A percentile compares a stretch with the other conserved stretches of the same genome.
phyloP scores from a whole-genome alignment of 2,113 vertebrate species.

The Centropristis striata region DNA sequence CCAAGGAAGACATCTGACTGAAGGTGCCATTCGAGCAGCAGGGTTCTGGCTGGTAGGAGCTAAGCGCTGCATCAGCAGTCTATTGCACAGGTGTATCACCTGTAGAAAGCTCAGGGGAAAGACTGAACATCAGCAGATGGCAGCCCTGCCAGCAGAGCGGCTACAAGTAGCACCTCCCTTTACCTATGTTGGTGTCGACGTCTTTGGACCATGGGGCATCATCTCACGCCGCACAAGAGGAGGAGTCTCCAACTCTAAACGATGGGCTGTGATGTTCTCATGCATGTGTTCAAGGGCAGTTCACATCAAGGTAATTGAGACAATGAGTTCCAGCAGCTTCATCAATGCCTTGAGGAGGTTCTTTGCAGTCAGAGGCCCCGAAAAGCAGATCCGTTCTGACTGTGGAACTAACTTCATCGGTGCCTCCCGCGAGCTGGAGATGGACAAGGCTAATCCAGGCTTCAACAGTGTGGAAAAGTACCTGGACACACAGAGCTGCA shows the following conservation, averaged over 20 bases:
- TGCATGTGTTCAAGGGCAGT: neutral
- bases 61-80: neutral
- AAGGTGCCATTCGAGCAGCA: neutral
- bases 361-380: neutral
- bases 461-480: neutral
- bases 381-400: neutral
- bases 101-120: slow-evolving; percentile 36
- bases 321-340: neutral
- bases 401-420: neutral
- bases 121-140: slow-evolving; percentile 49
- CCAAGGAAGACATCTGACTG: neutral
- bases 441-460: neutral
- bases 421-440: neutral
- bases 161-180: slow-evolving; percentile 6
- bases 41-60: neutral
- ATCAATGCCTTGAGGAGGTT: neutral
- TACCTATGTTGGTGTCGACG: neutral
- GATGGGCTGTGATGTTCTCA: slow-evolving; percentile 3
- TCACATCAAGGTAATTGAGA: too few relatives aligned
- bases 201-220: slow-evolving; percentile 5
- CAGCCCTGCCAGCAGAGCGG: slow-evolving; percentile 21
- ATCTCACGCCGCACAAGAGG: neutral
- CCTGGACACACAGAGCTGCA: neutral
- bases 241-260: neutral
- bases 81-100: slow-evolving; percentile 35